Evolutionary conservation across 2,113 vertebrate genomes (phyloP), one percentile per base, ranked within the genome.

Genomic region (Meleagris gallopavo): DNA sequence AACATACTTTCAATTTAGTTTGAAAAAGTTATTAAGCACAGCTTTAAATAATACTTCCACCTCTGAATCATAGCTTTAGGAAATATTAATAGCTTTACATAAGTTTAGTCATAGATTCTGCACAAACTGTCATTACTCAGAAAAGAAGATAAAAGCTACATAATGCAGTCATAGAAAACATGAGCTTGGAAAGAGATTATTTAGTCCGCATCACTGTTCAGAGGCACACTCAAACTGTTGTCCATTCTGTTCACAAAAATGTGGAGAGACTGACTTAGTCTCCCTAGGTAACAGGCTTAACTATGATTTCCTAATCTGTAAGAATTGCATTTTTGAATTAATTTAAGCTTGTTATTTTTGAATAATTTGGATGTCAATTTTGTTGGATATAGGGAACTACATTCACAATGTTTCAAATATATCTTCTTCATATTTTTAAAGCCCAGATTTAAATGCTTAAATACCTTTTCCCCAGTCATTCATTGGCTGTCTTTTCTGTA

Each of bases 61-160:
- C 27, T 54, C 48, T 16, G 76, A 48, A 91, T 77, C 6, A 30
- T 88, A 83, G 7, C 17, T 88, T 79, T 81, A 58, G 34, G 55
- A 94, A 90, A 48, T 77, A 83, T 40, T 82, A 92, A 76, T 76
- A 92, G 43, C 74, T 86, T 77, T 60, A 66, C 41, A 55, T 10
- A 80, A 83, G 7, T 36, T 64, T 40, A 34, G 81, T 78, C 32
- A 58, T 21, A 64, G 43, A 77, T 86, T 80, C 30, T 52, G 65
- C 38, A 55, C 9, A 80, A 85, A 8, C 19, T 80, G 50, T 54
- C 40, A 52, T 81, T 82, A 89, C 86, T 58, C 58, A 18, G 22
- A 79, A 50, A 4, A 67, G 29, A 66, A 89, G 30, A 18, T 43
- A 57, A 43, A 36, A 76, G 13, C 83, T 81, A 16, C 10, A 21